Evolutionary conservation across 2,888 invertebrate genomes (phyloP).

Genomic region (Synergus gifuensis): DNA sequence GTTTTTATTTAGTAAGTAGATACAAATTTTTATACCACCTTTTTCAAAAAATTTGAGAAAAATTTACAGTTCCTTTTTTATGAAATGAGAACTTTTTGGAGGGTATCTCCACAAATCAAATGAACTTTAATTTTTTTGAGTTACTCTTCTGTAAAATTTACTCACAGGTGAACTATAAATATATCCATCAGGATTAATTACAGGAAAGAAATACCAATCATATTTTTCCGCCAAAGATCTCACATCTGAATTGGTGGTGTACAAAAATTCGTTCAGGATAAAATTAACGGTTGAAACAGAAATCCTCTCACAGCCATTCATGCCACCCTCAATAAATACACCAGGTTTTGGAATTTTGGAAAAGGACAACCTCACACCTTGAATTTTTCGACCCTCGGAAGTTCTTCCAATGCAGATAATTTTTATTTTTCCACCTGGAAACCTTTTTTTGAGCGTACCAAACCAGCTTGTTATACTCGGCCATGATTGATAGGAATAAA

Average conservation of each 20-base stretch:
- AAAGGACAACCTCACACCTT: slow-evolving; percentile 67
- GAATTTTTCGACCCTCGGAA: slow-evolving; percentile 54
- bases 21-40: too few species aligned
- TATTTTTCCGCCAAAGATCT: slow-evolving; percentile 79
- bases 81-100: too few species aligned
- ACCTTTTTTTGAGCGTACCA: slow-evolving; percentile 75
- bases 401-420: slow-evolving; percentile 49
- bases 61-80: too few species aligned
- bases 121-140: too few species aligned
- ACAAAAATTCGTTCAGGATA: slow-evolving; percentile 82
- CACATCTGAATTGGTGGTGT: slow-evolving; percentile 79
- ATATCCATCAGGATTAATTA: slow-evolving; percentile 89
- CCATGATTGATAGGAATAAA: slow-evolving; percentile 81
- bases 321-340: slow-evolving; percentile 82
- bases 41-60: too few species aligned
- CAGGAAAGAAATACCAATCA: slow-evolving; percentile 88
- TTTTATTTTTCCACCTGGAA: slow-evolving; percentile 70
- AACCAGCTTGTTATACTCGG: slow-evolving; percentile 81
- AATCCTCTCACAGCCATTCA: slow-evolving; percentile 89
- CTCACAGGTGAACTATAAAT: slow-evolving; percentile 81
- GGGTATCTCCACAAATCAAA: too few species aligned
- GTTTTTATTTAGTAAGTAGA: too few species aligned
- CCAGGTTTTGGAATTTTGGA: slow-evolving; percentile 78
- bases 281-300: slow-evolving; percentile 84
- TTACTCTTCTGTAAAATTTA: slow-evolving; percentile 6